These are phyloP conservation scores for Sebastes nivosus DNA, from an alignment of 2,797 vertebrate genomes.

Conservation along the genomic window DNA sequence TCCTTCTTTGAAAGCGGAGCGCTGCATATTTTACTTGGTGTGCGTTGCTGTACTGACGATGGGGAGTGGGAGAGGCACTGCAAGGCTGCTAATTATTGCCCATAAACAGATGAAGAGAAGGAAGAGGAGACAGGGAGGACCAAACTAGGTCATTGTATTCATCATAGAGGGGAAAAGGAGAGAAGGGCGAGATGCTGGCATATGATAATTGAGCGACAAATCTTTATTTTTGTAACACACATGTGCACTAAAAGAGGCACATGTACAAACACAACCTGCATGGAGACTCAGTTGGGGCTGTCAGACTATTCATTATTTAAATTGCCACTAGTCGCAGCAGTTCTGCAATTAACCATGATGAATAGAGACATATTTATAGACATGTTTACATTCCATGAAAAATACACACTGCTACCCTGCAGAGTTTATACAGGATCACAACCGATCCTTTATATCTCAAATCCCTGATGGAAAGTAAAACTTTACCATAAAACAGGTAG, in stretches of 20 bases:
- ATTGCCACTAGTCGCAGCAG: not conserved
- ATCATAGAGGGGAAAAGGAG: constrained; percentile 4
- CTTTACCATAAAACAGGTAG: not conserved
- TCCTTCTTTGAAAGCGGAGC: constrained; percentile 18
- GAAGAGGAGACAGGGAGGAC: constrained; percentile 12
- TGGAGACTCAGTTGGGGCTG: not conserved
- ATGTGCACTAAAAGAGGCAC: not conserved
- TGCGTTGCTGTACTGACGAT: not conserved
- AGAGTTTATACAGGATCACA: not conserved
- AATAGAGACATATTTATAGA: constrained; percentile 3
- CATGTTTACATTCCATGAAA: not conserved
- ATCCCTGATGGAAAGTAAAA: not conserved
- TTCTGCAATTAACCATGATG: not conserved
- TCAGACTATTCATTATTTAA: not conserved
- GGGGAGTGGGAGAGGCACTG: not conserved
- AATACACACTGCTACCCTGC: not conserved
- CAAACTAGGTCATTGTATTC: constrained; percentile 52
- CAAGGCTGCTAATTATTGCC: constrained; percentile 47
- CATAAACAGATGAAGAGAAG: constrained; percentile 46
- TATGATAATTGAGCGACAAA: constrained; percentile 7
- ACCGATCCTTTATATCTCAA: not conserved
- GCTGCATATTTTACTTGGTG: constrained; percentile 24
- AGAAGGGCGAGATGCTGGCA: not conserved
- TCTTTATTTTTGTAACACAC: not conserved
- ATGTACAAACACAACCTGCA: not conserved